phyloP scores from a whole-genome alignment of 2,113 vertebrate genomes.

The Dascyllus trimaculatus region DNA sequence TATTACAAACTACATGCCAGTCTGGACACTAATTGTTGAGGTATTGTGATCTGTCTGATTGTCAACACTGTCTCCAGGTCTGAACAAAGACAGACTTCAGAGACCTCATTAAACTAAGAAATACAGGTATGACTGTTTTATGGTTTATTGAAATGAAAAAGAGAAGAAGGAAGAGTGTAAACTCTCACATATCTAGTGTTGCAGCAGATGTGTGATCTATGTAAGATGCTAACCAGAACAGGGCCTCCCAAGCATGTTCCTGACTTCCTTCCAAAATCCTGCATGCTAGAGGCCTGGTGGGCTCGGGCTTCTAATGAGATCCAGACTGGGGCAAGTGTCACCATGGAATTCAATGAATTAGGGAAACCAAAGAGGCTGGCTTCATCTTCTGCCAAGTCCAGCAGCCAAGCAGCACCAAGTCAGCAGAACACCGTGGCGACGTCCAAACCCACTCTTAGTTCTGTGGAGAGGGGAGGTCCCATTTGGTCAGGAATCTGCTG shows the following conservation, averaged over 20 bases:
- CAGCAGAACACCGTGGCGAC: constrained; percentile 60
- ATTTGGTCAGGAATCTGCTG: background rate
- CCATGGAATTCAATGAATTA: constrained; percentile 82
- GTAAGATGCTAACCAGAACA: constrained; percentile 73
- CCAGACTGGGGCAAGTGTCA: constrained; percentile 88
- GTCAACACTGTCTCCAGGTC: too few relatives aligned
- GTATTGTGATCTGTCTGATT: too few relatives aligned
- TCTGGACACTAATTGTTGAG: too few relatives aligned
- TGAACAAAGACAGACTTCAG: too few relatives aligned
- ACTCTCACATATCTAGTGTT: background rate
- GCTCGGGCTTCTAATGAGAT: constrained; percentile 87
- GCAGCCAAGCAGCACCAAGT: constrained; percentile 59
- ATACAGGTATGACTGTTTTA: too few relatives aligned
- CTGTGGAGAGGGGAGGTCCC: constrained; percentile 29
- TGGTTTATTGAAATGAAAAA: background rate
- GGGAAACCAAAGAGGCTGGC: constrained; percentile 47
- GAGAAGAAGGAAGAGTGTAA: background rate
- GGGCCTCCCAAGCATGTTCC: constrained; percentile 28
- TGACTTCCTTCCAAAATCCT: constrained; percentile 37
- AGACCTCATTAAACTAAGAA: too few relatives aligned
- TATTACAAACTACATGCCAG: too few relatives aligned
- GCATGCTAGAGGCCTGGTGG: constrained; percentile 80
- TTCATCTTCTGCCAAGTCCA: constrained; percentile 72
- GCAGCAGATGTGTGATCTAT: constrained; percentile 35
- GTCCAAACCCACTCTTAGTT: constrained; percentile 54